phyloP scores from a whole-genome alignment of 2,797 vertebrate species.

The Halcyon leucocephala region DNA sequence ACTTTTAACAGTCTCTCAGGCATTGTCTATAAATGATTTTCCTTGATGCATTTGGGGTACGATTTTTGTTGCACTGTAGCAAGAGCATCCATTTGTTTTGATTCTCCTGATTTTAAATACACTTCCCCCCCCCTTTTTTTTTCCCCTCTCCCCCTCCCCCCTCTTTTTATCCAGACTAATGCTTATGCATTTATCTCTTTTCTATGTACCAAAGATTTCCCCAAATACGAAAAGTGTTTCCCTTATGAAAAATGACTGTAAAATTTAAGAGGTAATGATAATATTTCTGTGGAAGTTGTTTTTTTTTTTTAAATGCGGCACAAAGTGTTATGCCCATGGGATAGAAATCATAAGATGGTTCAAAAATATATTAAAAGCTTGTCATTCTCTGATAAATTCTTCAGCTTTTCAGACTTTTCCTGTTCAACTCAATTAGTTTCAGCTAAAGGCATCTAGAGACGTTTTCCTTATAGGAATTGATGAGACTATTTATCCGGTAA shows the following conservation, averaged over 20 bases:
- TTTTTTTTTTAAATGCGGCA: neutral
- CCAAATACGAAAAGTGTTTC: neutral
- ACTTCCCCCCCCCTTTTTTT: rapidly evolving
- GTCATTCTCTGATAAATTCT: conserved; percentile 27
- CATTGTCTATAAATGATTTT: neutral
- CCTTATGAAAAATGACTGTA: neutral
- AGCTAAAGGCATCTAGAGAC: conserved; percentile 20
- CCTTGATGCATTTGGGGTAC: neutral
- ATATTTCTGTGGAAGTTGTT: neutral
- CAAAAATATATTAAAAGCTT: conserved; percentile 19
- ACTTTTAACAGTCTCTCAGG: neutral
- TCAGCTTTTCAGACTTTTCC: conserved; percentile 3
- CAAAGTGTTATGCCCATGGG: neutral
- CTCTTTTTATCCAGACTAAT: neutral
- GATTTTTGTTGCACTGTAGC: neutral
- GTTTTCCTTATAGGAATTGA: conserved; percentile 13
- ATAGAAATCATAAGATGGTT: conserved; percentile 12
- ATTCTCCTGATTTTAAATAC: neutral
- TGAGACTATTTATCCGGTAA: neutral
- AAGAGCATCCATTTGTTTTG: neutral
- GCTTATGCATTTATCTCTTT: neutral
- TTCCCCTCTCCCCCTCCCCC: neutral
- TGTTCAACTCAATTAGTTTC: conserved; percentile 38
- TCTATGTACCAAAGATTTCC: neutral
- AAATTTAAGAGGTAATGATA: neutral